phyloP scores from a whole-genome alignment of 2,888 invertebrate species.

The Polyploca ridens region DNA sequence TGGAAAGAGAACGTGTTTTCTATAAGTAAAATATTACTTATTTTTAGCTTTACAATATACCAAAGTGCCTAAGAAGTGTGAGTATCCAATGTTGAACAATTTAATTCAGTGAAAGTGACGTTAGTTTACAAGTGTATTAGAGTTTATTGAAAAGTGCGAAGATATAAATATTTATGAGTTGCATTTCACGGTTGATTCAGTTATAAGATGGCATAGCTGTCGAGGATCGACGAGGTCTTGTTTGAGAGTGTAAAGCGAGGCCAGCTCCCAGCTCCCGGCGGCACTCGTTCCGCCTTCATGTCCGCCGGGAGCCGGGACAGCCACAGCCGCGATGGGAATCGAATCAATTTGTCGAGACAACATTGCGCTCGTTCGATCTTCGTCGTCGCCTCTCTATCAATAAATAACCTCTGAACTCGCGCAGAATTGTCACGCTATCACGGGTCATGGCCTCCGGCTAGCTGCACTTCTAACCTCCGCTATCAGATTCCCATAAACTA shows the following conservation, averaged over 20 bases:
- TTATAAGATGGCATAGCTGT: slow-evolving; percentile 36
- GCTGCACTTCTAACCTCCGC: slow-evolving; percentile 45
- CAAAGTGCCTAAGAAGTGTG: neutral
- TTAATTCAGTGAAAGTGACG: neutral
- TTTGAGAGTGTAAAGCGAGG: slow-evolving; percentile 31
- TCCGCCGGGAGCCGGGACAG: slow-evolving; percentile 45
- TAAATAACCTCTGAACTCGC: slow-evolving; percentile 36
- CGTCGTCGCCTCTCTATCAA: slow-evolving; percentile 52
- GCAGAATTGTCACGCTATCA: slow-evolving; percentile 27
- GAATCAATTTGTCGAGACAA: slow-evolving; percentile 76
- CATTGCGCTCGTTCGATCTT: slow-evolving; percentile 60
- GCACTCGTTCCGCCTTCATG: slow-evolving; percentile 31
- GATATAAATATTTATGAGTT: slow-evolving; percentile 41
- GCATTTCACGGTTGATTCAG: slow-evolving; percentile 43
- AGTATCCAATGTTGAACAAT: neutral
- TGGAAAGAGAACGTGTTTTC: neutral
- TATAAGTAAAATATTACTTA: neutral
- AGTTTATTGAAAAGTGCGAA: slow-evolving; percentile 16
- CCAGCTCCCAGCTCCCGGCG: slow-evolving; percentile 22
- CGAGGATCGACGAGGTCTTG: slow-evolving; percentile 25
- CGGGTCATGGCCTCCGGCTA: slow-evolving; percentile 28
- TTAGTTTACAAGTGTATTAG: neutral
- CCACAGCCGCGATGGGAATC: slow-evolving; percentile 65
- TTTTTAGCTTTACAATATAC: neutral
- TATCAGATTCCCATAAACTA: slow-evolving; percentile 31